Evolutionary conservation across 2,113 vertebrate species (phyloP).

Genomic region (Talpa occidentalis): DNA sequence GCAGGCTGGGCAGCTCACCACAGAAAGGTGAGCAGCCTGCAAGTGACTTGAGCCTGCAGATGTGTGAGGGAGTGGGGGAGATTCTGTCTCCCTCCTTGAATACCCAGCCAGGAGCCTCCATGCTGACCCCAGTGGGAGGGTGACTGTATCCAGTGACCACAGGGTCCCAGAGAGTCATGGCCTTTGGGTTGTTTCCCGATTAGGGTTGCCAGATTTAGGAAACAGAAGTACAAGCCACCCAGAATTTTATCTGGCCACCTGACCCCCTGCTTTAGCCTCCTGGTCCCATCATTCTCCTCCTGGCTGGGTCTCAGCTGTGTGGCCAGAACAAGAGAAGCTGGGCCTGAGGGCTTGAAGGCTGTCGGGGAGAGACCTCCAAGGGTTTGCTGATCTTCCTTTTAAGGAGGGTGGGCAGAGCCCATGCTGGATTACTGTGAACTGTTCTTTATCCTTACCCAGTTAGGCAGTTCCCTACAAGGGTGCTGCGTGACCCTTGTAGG

Average conservation of each 20-base stretch:
- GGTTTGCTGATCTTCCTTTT: neutral
- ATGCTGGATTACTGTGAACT: conserved; percentile 40
- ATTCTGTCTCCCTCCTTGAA: neutral
- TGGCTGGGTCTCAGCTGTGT: conserved; percentile 42
- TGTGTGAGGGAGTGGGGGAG: neutral
- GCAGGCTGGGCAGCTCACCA: neutral
- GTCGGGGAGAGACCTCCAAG: neutral
- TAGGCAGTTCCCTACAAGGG: neutral
- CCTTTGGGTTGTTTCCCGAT: neutral
- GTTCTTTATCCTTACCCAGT: neutral
- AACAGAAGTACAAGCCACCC: neutral
- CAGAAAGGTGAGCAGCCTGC: neutral
- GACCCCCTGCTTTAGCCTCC: neutral
- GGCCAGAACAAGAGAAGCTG: conserved; percentile 59
- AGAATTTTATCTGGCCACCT: neutral
- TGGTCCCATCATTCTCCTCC: neutral
- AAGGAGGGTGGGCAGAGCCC: neutral
- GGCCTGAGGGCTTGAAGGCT: neutral
- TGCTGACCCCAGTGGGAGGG: no score
- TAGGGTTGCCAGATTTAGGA: neutral
- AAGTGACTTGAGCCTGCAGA: neutral
- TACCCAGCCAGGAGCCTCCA: neutral
- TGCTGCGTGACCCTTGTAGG: conserved; percentile 54
- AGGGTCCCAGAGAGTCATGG: neutral
- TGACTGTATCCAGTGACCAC: neutral